Percentiles rank a stretch among this genome's conserved stretches.
Conservation (phyloP, 2,113 vertebrate species). For the Sialia sialis region DNA sequence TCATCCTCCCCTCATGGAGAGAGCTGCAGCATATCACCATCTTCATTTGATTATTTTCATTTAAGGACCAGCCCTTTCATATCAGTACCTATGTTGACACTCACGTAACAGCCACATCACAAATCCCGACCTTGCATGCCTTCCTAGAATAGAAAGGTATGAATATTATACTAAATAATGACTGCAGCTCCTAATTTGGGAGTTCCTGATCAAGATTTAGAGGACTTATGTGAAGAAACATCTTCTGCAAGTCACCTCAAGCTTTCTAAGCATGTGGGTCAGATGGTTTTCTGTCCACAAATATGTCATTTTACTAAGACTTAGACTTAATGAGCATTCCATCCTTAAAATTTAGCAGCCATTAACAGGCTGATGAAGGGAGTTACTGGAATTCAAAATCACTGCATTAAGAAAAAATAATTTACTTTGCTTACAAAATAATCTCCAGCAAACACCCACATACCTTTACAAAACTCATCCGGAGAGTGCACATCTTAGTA, state of each 20-base stretch:
- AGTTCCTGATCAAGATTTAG: neutral
- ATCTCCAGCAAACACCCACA: neutral
- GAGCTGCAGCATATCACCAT: neutral
- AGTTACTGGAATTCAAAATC: neutral
- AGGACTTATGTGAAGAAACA: neutral
- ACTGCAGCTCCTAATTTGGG: neutral
- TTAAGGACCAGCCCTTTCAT: neutral
- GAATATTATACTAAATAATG: neutral
- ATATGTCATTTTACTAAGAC: neutral
- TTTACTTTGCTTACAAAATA: neutral
- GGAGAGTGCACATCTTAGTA: slow-evolving; percentile 99
- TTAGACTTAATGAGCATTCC: neutral
- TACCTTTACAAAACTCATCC: slow-evolving; percentile 99
- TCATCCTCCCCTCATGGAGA: neutral
- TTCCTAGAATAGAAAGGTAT: neutral
- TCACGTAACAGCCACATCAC: neutral
- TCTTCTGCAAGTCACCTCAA: neutral
- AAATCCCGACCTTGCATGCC: neutral
- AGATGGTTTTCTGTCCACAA: neutral
- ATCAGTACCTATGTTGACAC: neutral
- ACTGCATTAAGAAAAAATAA: neutral
- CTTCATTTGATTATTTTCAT: neutral
- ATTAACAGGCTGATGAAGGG: neutral
- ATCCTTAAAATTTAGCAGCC: neutral
- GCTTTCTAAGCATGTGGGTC: neutral